A percentile compares a stretch with the other conserved stretches of the same genome.
phyloP scores from a whole-genome alignment of 2,888 invertebrate species.

The Anthophora plumipes region DNA sequence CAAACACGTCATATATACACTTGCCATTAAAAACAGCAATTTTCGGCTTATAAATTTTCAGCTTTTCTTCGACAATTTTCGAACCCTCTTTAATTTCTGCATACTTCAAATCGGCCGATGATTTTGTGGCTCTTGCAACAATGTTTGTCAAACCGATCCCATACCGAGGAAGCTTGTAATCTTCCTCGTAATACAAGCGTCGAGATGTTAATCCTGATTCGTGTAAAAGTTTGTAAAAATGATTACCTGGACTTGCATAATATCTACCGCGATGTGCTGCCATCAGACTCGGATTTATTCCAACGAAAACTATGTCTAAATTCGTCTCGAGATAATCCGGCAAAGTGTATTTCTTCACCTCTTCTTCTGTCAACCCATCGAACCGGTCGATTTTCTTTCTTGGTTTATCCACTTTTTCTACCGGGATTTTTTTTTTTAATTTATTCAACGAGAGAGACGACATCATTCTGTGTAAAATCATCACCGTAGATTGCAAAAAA shows the following conservation, averaged over 20 bases:
- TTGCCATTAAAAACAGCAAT: slow-evolving; percentile 83
- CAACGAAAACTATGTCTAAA: slow-evolving; percentile 81
- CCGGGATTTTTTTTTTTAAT: slow-evolving; percentile 69
- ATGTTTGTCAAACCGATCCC: slow-evolving; percentile 82
- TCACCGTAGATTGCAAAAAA: neutral
- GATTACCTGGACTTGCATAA: slow-evolving; percentile 83
- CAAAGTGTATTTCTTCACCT: slow-evolving; percentile 77
- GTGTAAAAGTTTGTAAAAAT: slow-evolving; percentile 82
- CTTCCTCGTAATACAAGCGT: slow-evolving; percentile 78
- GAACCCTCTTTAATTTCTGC: slow-evolving; percentile 80
- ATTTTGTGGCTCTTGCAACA: slow-evolving; percentile 80
- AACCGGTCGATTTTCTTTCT: slow-evolving; percentile 77
- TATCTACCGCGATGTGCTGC: slow-evolving; percentile 82
- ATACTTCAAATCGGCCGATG: slow-evolving; percentile 80
- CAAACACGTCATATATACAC: slow-evolving; percentile 82
- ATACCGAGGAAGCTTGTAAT: slow-evolving; percentile 76
- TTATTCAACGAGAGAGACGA: slow-evolving; percentile 75
- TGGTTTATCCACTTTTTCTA: slow-evolving; percentile 48
- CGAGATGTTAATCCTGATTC: slow-evolving; percentile 77
- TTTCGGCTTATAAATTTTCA: slow-evolving; percentile 78
- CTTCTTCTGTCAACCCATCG: slow-evolving; percentile 80
- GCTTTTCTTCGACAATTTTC: slow-evolving; percentile 74
- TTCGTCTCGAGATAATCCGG: slow-evolving; percentile 77
- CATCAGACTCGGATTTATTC: slow-evolving; percentile 82
- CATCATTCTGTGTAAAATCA: slow-evolving; percentile 62